Evolutionary conservation across 2,888 invertebrate species (phyloP).

Genomic region (Heliothis peltigera): DNA sequence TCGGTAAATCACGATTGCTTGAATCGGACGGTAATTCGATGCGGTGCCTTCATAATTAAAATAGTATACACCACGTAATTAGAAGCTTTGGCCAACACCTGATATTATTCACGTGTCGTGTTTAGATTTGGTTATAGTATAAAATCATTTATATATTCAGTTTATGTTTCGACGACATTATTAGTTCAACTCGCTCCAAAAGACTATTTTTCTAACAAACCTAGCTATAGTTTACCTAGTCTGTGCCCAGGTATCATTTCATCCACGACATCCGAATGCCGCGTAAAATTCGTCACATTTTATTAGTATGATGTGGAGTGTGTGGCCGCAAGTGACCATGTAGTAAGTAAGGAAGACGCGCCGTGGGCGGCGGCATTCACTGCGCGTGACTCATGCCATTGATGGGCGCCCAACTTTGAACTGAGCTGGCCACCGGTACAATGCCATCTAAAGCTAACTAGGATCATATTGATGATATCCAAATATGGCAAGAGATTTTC

Average conservation of each 20-base stretch:
- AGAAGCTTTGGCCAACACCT: constrained; percentile 3
- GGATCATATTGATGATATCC: constrained; percentile 11
- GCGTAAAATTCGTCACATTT: constrained; percentile 54
- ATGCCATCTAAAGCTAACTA: constrained; percentile 24
- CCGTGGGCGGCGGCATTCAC: constrained; percentile 68
- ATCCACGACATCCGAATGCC: constrained; percentile 21
- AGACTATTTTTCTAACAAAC: not conserved
- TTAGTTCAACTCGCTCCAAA: not conserved
- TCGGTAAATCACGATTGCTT: constrained; percentile 43
- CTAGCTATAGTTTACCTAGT: not conserved
- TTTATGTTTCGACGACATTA: not conserved
- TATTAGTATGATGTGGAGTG: constrained; percentile 49
- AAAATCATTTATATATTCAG: not conserved
- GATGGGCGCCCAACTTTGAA: constrained; percentile 56
- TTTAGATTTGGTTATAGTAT: not conserved
- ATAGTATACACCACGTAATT: constrained; percentile 27
- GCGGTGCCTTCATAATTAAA: constrained; percentile 34
- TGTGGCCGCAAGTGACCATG: constrained; percentile 58
- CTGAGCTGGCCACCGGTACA: constrained; percentile 55
- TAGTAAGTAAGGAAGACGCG: constrained; percentile 65
- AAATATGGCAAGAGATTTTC: not conserved
- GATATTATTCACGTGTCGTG: not conserved
- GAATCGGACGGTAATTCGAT: constrained; percentile 35
- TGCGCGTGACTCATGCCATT: constrained; percentile 65
- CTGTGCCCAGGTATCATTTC: constrained; percentile 2